A percentile compares a stretch with the other conserved stretches of the same genome.
These are phyloP conservation scores for Platyura marginata DNA, from an alignment of 1,140 invertebrate species.

Conservation along the genomic window DNA sequence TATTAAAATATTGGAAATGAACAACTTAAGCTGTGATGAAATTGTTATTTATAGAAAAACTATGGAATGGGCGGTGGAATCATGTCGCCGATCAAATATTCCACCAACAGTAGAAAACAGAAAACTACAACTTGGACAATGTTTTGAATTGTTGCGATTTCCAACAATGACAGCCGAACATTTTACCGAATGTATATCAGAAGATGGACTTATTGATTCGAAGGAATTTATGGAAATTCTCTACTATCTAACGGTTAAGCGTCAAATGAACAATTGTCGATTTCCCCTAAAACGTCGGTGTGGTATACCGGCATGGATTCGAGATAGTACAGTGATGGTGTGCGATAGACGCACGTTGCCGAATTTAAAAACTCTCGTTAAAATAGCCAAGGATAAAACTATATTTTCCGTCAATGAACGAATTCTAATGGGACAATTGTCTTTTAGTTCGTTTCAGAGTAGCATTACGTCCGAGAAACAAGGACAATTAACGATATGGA, in stretches of 20 bases:
- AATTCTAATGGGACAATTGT: not conserved
- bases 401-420: constrained; percentile 1
- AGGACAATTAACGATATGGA: not conserved
- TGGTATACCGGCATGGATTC: not conserved
- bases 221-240: not conserved
- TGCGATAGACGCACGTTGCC: not conserved
- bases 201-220: not conserved
- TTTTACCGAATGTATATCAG: not conserved
- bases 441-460: not conserved
- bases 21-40: not conserved
- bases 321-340: not conserved
- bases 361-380: not conserved
- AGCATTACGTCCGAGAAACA: not conserved
- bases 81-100: not conserved
- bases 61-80: not conserved
- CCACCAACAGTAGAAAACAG: not conserved
- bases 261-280: not conserved
- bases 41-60: not conserved
- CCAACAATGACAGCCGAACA: not conserved
- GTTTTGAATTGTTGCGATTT: not conserved
- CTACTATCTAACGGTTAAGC: not conserved
- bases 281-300: not conserved
- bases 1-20: not conserved
- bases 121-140: not conserved
- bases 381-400: not conserved